Percentiles rank a stretch among this genome's conserved stretches.
Conservation (phyloP, 2,888 invertebrate genomes). For the Phyllotreta cruciferae region DNA sequence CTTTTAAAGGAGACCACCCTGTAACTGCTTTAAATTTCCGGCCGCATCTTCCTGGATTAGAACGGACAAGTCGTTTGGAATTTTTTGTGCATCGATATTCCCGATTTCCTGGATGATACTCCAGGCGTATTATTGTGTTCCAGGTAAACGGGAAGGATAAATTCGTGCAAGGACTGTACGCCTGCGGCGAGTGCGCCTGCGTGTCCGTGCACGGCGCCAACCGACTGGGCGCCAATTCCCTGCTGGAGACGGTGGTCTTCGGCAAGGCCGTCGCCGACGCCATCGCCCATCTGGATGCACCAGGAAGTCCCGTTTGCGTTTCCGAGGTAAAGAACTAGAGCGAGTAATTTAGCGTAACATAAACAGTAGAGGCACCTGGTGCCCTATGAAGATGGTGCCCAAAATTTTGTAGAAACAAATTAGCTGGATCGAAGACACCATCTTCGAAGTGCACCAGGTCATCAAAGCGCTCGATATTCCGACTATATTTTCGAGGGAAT, state of each 20-base stretch:
- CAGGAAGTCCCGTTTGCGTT: conserved; percentile 42
- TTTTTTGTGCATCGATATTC: neutral
- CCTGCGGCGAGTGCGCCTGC: conserved; percentile 70
- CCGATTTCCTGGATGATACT: neutral
- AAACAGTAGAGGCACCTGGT: no score
- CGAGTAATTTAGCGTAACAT: no score
- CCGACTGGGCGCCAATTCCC: conserved; percentile 72
- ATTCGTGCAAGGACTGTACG: conserved; percentile 67
- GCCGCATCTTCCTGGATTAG: no score
- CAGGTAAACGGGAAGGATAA: conserved; percentile 54
- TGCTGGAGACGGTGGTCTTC: conserved; percentile 73
- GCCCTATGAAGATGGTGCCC: no score
- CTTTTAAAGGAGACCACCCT: no score
- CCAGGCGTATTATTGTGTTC: conserved; percentile 1
- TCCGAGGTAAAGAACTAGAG: conserved; percentile 33
- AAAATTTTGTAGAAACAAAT: no score
- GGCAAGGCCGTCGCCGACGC: conserved; percentile 71
- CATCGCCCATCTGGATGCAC: conserved; percentile 52
- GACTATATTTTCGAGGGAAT: no score
- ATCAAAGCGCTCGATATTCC: no score
- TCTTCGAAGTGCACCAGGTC: neutral
- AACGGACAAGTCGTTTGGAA: no score
- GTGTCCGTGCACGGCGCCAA: conserved; percentile 76
- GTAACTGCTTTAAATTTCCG: no score
- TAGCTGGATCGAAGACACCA: no score